Conservation (phyloP, 2,888 invertebrate genomes). For the Parnassius apollo region DNA sequence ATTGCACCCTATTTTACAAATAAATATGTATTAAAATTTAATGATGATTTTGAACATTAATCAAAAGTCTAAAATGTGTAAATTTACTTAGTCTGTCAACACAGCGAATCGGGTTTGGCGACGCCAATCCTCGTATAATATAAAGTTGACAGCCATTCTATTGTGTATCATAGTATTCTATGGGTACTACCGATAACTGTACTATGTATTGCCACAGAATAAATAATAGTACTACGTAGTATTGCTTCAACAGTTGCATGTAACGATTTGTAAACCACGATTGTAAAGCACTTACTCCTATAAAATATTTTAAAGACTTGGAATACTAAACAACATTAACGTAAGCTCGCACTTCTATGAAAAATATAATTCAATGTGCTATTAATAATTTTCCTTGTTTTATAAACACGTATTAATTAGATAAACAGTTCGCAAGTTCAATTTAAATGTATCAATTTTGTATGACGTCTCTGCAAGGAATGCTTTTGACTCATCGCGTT, state of each 20-base stretch:
- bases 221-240: no score
- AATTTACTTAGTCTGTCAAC: no score
- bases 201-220: no score
- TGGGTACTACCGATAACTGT: not conserved
- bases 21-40: no score
- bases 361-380: constrained; percentile 3
- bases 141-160: not conserved
- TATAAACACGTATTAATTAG: constrained; percentile 16
- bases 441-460: constrained; percentile 14
- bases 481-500: constrained; percentile 14
- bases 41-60: no score
- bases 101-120: no score
- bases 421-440: constrained; percentile 14
- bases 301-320: no score
- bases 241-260: no score
- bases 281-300: not conserved
- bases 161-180: not conserved
- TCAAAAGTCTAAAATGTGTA: no score
- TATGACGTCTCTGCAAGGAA: constrained; percentile 10
- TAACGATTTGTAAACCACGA: not conserved
- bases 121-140: no score
- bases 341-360: not conserved
- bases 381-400: constrained; percentile 23
- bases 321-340: no score
- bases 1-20: no score